phyloP scores from a whole-genome alignment of 2,888 invertebrate genomes.

The Seladonia tumulorum region DNA sequence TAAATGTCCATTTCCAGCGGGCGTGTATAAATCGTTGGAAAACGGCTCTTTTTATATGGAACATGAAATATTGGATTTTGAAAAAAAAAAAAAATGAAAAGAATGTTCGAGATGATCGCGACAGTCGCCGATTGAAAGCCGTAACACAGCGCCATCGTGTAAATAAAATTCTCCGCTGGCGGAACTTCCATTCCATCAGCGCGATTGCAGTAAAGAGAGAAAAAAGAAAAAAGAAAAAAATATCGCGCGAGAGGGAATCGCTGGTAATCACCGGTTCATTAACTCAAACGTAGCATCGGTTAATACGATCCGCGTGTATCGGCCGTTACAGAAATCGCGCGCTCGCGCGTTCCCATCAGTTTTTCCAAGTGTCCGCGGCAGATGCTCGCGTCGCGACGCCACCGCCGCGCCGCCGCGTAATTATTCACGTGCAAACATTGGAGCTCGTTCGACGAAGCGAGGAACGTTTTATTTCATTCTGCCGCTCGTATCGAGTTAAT shows the following conservation, averaged over 20 bases:
- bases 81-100: background rate
- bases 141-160: background rate
- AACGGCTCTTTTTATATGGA: background rate
- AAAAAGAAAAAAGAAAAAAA: background rate
- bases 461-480: constrained; percentile 48
- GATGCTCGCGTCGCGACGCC: constrained; percentile 40
- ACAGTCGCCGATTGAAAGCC: background rate
- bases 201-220: background rate
- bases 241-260: constrained; percentile 6
- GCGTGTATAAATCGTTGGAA: background rate
- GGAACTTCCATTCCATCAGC: background rate
- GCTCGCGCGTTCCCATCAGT: constrained; percentile 27
- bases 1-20: background rate
- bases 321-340: background rate
- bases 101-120: background rate
- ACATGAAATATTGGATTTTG: background rate
- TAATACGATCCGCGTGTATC: constrained; percentile 31
- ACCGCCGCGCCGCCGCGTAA: constrained; percentile 43
- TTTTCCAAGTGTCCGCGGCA: constrained; percentile 49
- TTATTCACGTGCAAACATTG: constrained; percentile 55
- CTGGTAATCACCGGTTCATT: constrained; percentile 36
- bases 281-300: constrained; percentile 18
- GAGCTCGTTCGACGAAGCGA: constrained; percentile 31
- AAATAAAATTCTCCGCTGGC: background rate
- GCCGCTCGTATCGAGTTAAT: constrained; percentile 61